Evolutionary conservation across 2,888 invertebrate species (phyloP).

Genomic region (Cryptus viduatorius): DNA sequence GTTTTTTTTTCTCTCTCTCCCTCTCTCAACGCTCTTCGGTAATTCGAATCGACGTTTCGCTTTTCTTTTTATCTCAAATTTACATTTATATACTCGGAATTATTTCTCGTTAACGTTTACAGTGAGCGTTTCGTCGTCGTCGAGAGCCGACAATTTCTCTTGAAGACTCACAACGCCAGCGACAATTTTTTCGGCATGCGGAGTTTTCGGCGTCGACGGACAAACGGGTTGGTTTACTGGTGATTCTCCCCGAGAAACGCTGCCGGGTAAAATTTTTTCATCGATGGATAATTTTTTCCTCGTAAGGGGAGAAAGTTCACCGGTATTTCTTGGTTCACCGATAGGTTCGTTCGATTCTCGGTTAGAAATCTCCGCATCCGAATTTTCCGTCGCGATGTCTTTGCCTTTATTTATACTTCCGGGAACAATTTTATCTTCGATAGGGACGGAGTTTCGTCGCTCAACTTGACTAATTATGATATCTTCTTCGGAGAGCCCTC

Average conservation of each 20-base stretch:
- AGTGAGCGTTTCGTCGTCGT: constrained; percentile 58
- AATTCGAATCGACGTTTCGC: constrained; percentile 1
- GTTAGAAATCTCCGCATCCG: not conserved
- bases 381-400: constrained; percentile 22
- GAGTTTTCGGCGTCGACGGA: constrained; percentile 70
- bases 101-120: constrained; percentile 54
- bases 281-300: constrained; percentile 45
- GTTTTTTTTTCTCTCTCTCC: not conserved
- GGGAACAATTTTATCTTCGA: constrained; percentile 68
- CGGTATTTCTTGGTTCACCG: not conserved
- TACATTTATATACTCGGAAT: constrained; percentile 58
- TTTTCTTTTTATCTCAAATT: not conserved
- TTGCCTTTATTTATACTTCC: constrained; percentile 65
- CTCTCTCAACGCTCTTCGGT: not conserved
- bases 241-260: constrained; percentile 50
- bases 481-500: constrained; percentile 59
- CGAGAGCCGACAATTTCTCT: constrained; percentile 47
- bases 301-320: not conserved
- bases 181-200: constrained; percentile 71
- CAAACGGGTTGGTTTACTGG: constrained; percentile 9
- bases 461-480: constrained; percentile 12
- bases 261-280: constrained; percentile 62
- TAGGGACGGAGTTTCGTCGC: constrained; percentile 48
- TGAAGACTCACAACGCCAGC: constrained; percentile 69
- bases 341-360: not conserved